Evolutionary conservation across 1,140 invertebrate species (phyloP).

Genomic region (Aphelinus atriplicis): DNA sequence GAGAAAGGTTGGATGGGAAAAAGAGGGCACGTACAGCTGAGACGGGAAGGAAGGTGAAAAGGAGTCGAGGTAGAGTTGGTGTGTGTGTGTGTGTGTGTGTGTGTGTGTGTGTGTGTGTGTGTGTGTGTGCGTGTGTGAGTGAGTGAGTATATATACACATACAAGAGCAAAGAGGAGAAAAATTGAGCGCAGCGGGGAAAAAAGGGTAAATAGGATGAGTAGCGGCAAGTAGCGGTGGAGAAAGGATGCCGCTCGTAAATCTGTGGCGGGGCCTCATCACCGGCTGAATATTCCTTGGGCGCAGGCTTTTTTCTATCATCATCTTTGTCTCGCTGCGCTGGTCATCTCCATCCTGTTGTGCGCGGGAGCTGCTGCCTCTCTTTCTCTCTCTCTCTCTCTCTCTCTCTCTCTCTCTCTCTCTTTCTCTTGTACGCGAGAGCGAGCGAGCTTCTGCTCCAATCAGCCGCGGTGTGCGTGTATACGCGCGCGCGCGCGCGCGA

Average conservation of each 20-base stretch:
- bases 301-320: constrained; percentile 27
- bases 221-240: constrained; percentile 43
- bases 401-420: constrained; percentile 40
- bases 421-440: constrained; percentile 42
- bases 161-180: constrained; percentile 42
- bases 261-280: constrained; percentile 61
- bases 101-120: background rate
- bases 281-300: constrained; percentile 53
- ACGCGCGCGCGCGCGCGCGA: too few relatives aligned
- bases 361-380: background rate
- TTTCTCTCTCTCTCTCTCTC: constrained; percentile 21
- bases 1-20: constrained; percentile 11
- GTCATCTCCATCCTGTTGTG: background rate
- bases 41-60: constrained; percentile 13
- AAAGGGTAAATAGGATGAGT: constrained; percentile 47
- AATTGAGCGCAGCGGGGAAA: constrained; percentile 39
- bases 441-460: background rate
- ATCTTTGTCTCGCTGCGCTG: constrained; percentile 16
- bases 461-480: too few relatives aligned
- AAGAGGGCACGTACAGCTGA: constrained; percentile 39
- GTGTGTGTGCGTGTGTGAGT: too few relatives aligned
- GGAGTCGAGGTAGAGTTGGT: background rate
- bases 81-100: background rate
- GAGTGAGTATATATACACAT: background rate
- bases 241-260: constrained; percentile 61